A percentile compares a stretch with the other conserved stretches of the same genome.
phyloP scores from a whole-genome alignment of 2,113 vertebrate species.

The Rhagologus leucostigma region DNA sequence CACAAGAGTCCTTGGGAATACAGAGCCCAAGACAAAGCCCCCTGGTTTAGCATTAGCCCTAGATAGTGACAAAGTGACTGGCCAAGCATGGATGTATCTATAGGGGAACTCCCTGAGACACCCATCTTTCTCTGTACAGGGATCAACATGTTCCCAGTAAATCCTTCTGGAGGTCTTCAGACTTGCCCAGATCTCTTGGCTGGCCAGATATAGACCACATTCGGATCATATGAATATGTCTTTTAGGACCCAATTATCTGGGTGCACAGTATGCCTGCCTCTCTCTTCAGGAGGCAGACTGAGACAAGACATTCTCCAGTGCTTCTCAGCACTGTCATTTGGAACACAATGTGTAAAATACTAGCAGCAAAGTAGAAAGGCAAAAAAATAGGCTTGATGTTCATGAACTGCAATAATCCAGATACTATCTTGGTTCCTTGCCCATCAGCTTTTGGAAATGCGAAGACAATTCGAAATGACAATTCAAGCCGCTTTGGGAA shows the following conservation, averaged over 20 bases:
- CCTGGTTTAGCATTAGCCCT: not conserved
- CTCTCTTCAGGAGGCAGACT: not conserved
- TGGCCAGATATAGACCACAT: not conserved
- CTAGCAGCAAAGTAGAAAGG: not conserved
- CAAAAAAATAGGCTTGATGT: not conserved
- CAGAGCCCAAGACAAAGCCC: not conserved
- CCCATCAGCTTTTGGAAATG: conserved; percentile 90
- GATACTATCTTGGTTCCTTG: not conserved
- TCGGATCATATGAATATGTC: not conserved
- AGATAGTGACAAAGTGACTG: not conserved
- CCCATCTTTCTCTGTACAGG: not conserved
- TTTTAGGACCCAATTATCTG: not conserved
- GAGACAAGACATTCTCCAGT: not conserved
- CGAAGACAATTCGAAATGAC: conserved; percentile 93
- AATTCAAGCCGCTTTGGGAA: conserved; percentile 99
- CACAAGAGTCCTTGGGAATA: not conserved
- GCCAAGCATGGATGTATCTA: not conserved
- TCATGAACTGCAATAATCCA: not conserved
- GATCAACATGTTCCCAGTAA: not conserved
- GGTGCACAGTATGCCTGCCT: not conserved
- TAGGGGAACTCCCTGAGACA: not conserved
- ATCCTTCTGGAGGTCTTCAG: not conserved
- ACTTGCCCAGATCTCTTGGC: not conserved
- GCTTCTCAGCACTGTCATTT: not conserved
- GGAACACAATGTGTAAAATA: not conserved